A percentile compares a stretch with the other conserved stretches of the same genome.
Evolutionary conservation across 2,888 invertebrate genomes (phyloP).

Genomic region (Drosophila stalkeri): DNA sequence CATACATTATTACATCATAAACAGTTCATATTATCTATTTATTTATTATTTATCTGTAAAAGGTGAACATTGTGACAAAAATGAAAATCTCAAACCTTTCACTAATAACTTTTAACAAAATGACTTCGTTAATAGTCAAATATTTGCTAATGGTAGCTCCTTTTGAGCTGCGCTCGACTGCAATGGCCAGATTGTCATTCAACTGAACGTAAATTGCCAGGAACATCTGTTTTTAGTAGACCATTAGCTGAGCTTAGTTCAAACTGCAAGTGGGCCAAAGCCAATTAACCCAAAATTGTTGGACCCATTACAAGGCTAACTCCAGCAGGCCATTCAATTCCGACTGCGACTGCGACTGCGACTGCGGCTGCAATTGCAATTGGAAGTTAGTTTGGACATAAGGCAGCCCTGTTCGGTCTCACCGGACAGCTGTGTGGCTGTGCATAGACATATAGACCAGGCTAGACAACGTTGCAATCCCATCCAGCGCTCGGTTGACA

Average conservation of each 20-base stretch:
- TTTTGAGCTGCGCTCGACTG: conserved; percentile 28
- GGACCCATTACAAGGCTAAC: conserved; percentile 43
- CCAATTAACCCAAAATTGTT: conserved; percentile 60
- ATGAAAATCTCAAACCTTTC: neutral
- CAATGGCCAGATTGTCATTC: conserved; percentile 24
- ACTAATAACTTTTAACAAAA: neutral
- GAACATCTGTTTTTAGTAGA: conserved; percentile 39
- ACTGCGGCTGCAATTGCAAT: neutral
- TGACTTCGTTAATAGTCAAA: neutral
- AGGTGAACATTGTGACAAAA: neutral
- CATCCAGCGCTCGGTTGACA: conserved; percentile 66
- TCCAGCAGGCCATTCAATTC: conserved; percentile 37
- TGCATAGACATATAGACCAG: conserved; percentile 2
- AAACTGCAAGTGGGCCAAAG: conserved; percentile 52
- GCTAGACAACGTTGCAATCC: conserved; percentile 37
- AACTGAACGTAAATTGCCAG: conserved; percentile 32
- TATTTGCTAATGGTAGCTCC: conserved; percentile 7
- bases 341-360: conserved; percentile 4
- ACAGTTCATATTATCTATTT: too few species aligned
- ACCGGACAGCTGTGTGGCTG: conserved; percentile 48
- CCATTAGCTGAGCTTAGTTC: conserved; percentile 12
- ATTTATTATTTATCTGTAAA: neutral
- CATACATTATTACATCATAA: too few species aligned
- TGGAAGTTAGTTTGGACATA: conserved; percentile 29
- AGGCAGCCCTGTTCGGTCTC: conserved; percentile 51